phyloP scores from a whole-genome alignment of 1,140 invertebrate genomes.

The Orius insidiosus region DNA sequence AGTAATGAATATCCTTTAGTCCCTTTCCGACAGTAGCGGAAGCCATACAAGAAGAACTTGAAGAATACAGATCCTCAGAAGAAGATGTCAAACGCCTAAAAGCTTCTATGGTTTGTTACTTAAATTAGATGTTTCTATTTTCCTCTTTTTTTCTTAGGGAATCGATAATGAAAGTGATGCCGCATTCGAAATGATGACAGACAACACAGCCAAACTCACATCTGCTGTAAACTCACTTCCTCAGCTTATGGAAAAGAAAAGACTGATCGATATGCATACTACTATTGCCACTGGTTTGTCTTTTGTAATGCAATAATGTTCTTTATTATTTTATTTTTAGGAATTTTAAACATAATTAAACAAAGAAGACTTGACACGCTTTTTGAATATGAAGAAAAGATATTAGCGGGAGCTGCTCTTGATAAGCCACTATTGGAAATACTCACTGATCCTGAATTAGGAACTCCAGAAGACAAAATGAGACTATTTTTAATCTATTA shows the following conservation, averaged over 20 bases:
- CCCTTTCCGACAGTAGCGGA: constrained; percentile 96
- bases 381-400: constrained; percentile 95
- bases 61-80: constrained; percentile 82
- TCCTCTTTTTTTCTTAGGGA: constrained; percentile 34
- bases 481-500: constrained; percentile 90
- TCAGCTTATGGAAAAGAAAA: constrained; percentile 90
- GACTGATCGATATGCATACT: constrained; percentile 96
- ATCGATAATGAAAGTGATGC: constrained; percentile 59
- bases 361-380: constrained; percentile 76
- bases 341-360: constrained; percentile 82
- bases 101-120: constrained; percentile 50
- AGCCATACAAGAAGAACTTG: constrained; percentile 93
- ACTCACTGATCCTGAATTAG: constrained; percentile 68
- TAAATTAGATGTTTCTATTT: constrained; percentile 8
- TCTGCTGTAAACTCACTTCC: constrained; percentile 90
- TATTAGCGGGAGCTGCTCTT: constrained; percentile 68
- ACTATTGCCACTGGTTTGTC: constrained; percentile 75
- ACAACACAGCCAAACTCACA: constrained; percentile 86
- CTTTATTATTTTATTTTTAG: constrained; percentile 29
- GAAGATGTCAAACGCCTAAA: constrained; percentile 93
- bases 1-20: constrained; percentile 30
- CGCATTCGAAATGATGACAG: constrained; percentile 66
- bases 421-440: constrained; percentile 63
- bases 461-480: constrained; percentile 82
- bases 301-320: not conserved